Percentiles rank a stretch among this genome's conserved stretches.
Evolutionary conservation across 2,113 vertebrate species (phyloP).

Genomic region (Trematocara stigmaticum): DNA sequence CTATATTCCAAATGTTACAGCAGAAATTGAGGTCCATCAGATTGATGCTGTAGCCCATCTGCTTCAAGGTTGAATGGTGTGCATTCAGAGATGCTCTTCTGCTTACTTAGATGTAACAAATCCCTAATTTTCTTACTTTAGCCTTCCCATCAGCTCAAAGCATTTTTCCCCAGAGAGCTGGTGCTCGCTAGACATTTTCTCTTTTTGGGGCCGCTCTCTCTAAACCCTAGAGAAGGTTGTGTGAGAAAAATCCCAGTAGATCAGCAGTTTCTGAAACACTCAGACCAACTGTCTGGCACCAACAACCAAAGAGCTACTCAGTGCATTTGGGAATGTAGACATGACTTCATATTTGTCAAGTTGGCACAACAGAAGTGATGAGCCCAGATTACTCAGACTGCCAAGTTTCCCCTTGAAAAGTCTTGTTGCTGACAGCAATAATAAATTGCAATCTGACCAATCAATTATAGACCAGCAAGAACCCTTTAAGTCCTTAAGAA

Average conservation of each 20-base stretch:
- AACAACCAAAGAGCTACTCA: not conserved
- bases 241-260: not conserved
- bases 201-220: accelerated
- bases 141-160: not conserved
- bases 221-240: not conserved
- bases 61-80: not conserved
- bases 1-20: not conserved
- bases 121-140: not conserved
- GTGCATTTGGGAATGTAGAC: not conserved
- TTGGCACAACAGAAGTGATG: slow-evolving; percentile 29
- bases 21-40: not conserved
- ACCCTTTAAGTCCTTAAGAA: slow-evolving; percentile 75
- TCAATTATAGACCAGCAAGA: slow-evolving; percentile 70
- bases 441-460: slow-evolving; percentile 71
- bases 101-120: accelerated
- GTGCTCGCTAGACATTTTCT: not conserved
- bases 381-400: slow-evolving; percentile 12
- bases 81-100: not conserved
- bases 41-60: not conserved
- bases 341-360: slow-evolving; percentile 14
- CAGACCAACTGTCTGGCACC: not conserved
- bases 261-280: not conserved
- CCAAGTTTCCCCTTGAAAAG: slow-evolving; percentile 71
- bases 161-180: not conserved
- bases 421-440: slow-evolving; percentile 70